Conservation (phyloP, 2,888 invertebrate genomes). For the Pycnomerus fuliginosus region DNA sequence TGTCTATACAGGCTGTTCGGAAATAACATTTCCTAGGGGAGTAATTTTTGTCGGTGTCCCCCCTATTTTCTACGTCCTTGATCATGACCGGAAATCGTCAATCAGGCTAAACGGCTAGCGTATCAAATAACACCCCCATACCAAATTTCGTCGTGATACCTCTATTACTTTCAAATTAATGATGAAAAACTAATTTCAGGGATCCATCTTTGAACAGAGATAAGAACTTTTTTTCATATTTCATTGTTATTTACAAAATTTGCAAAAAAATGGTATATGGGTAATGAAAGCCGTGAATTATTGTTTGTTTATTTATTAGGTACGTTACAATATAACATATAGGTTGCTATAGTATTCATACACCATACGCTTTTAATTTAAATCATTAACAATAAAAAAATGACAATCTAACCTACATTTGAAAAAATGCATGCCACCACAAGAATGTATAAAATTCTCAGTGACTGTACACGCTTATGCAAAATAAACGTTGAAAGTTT, state of each 20-base stretch:
- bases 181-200: no score
- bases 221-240: no score
- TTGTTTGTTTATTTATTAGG: conserved; percentile 48
- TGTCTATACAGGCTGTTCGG: no score
- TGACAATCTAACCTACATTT: conserved; percentile 48
- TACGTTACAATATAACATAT: conserved; percentile 54
- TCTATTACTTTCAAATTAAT: no score
- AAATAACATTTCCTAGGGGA: no score
- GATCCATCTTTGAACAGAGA: no score
- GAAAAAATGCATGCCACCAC: conserved; percentile 24
- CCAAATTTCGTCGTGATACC: no score
- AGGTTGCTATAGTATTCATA: conserved; percentile 50
- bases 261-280: background rate
- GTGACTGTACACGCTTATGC: conserved; percentile 22
- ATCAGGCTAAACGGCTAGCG: no score
- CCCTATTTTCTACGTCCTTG: no score
- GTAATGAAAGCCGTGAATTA: conserved; percentile 1
- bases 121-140: no score
- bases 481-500: conserved; percentile 9
- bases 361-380: conserved; percentile 46
- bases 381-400: conserved; percentile 50
- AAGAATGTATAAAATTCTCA: conserved; percentile 27
- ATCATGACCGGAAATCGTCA: no score
- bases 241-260: background rate
- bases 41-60: no score